A percentile compares a stretch with the other conserved stretches of the same genome.
These are phyloP conservation scores for Sternarchorhynchus goeldii DNA, from an alignment of 2,797 vertebrate species.

Conservation along the genomic window DNA sequence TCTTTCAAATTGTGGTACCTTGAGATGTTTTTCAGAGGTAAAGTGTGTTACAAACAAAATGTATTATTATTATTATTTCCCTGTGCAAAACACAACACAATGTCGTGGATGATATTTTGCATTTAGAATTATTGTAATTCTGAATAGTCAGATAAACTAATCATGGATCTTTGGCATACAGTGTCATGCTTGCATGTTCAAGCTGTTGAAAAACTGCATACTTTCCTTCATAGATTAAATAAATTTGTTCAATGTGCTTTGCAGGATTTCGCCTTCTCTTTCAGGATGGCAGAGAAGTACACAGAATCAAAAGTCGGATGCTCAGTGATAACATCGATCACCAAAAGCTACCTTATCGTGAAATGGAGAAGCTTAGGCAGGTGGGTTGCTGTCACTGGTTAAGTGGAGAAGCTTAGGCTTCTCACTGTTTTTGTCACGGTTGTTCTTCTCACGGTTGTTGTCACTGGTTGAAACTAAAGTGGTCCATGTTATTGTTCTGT, in stretches of 20 bases:
- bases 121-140: too few species aligned
- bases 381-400: slow-evolving; percentile 61
- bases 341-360: slow-evolving; percentile 86
- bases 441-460: too few species aligned
- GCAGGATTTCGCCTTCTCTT: slow-evolving; percentile 81
- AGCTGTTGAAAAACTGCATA: neutral
- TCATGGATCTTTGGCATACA: neutral
- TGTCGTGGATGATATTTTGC: too few species aligned
- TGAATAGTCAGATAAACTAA: too few species aligned
- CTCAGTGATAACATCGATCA: slow-evolving; percentile 59
- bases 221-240: neutral
- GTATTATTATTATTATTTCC: too few species aligned
- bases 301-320: slow-evolving; percentile 77
- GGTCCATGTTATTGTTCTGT: too few species aligned
- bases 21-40: too few species aligned
- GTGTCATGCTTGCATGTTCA: neutral
- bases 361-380: slow-evolving; percentile 92
- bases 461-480: neutral
- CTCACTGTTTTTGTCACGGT: too few species aligned
- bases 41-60: too few species aligned
- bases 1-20: too few species aligned
- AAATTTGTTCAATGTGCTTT: neutral
- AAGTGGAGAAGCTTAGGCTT: too few species aligned
- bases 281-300: slow-evolving; percentile 78
- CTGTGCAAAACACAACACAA: too few species aligned